Percentiles rank a stretch among this genome's conserved stretches.
Conservation (phyloP, 2,888 invertebrate species). For the Calameuta idolon region DNA sequence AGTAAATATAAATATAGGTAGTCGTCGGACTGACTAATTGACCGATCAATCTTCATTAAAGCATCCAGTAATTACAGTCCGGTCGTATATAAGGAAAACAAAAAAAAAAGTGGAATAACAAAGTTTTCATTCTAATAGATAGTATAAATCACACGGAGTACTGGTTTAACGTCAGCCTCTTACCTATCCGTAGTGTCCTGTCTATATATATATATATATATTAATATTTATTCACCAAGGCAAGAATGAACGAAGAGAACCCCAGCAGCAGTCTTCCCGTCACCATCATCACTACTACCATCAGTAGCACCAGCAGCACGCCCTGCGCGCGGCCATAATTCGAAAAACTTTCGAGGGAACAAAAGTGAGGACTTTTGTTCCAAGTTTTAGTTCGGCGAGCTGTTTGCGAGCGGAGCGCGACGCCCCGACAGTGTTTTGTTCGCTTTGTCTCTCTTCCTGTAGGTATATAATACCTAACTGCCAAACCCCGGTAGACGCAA, state of each 20-base stretch:
- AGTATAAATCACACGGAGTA: slow-evolving; percentile 6
- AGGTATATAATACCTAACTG: slow-evolving; percentile 51
- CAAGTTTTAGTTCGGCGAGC: slow-evolving; percentile 59
- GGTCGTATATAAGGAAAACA: slow-evolving; percentile 9
- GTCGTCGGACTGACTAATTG: slow-evolving; percentile 41
- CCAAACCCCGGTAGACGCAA: slow-evolving; percentile 20
- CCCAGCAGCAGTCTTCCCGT: slow-evolving; percentile 11
- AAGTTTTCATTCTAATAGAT: slow-evolving; percentile 24
- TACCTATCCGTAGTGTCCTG: slow-evolving; percentile 26
- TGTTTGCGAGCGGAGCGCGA: slow-evolving; percentile 57
- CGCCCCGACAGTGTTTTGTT: slow-evolving; percentile 64
- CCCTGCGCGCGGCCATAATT: slow-evolving; percentile 55
- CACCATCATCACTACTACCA: slow-evolving; percentile 4
- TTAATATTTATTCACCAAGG: too few relatives aligned
- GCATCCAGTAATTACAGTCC: slow-evolving; percentile 55
- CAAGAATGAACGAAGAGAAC: too few relatives aligned
- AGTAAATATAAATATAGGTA: too few relatives aligned
- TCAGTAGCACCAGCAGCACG: neutral
- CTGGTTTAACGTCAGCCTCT: slow-evolving; percentile 34
- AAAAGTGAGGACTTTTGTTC: slow-evolving; percentile 65
- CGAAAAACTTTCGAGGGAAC: slow-evolving; percentile 63
- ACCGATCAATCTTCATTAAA: slow-evolving; percentile 59
- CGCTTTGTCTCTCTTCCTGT: slow-evolving; percentile 64
- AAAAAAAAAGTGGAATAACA: slow-evolving; percentile 7
- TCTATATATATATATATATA: slow-evolving; percentile 13